phyloP scores from a whole-genome alignment of 2,797 vertebrate species.

The Phoxinus dragarum region DNA sequence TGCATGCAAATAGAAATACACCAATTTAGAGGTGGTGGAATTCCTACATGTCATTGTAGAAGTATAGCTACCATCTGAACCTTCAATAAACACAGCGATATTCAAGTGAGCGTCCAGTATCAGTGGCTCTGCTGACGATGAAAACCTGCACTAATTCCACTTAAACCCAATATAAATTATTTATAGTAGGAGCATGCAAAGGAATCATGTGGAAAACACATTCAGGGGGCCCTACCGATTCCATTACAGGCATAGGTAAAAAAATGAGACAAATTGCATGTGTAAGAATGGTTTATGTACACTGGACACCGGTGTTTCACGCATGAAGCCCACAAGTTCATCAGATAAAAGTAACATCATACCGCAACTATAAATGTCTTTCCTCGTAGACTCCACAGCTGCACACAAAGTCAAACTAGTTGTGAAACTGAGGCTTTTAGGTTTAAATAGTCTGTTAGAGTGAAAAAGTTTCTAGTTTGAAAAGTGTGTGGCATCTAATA shows the following conservation, averaged over 20 bases:
- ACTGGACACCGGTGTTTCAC: neutral
- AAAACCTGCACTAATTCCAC: conserved; percentile 71
- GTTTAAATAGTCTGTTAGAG: conserved; percentile 79
- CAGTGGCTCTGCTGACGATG: conserved; percentile 61
- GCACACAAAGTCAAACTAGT: conserved; percentile 73
- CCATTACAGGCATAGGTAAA: conserved; percentile 12
- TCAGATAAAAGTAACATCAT: neutral
- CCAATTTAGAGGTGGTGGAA: conserved; percentile 13
- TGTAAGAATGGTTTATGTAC: neutral
- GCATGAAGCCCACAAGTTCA: neutral
- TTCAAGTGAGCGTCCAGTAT: conserved; percentile 38
- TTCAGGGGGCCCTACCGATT: conserved; percentile 55
- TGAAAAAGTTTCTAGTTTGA: conserved; percentile 76
- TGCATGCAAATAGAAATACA: conserved; percentile 12
- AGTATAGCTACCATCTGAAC: neutral
- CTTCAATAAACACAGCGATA: conserved; percentile 18
- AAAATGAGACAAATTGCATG: neutral
- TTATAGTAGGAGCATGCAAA: conserved; percentile 69
- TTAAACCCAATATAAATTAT: conserved; percentile 78
- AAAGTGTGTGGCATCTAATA: conserved; percentile 65
- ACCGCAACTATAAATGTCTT: neutral
- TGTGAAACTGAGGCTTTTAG: conserved; percentile 82
- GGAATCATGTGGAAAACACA: conserved; percentile 73
- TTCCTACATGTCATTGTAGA: conserved; percentile 28
- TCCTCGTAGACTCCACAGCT: conserved; percentile 60